Conservation (phyloP, 2,113 vertebrate genomes). For the Cinclus cinclus region DNA sequence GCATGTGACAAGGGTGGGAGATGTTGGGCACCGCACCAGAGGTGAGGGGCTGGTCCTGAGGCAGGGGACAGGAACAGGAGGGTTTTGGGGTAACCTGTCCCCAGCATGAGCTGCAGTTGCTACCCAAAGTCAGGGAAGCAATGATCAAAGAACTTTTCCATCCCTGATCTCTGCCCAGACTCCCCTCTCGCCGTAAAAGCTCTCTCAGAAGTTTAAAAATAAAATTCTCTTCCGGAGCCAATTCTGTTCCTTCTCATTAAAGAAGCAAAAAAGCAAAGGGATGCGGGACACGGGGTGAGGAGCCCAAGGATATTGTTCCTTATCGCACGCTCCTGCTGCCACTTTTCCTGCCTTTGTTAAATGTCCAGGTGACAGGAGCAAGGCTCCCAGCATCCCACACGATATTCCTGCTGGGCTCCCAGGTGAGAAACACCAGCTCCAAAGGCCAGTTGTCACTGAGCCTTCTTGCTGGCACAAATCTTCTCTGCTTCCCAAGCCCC, state of each 20-base stretch:
- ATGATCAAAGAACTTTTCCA: background rate
- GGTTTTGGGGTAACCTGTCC: background rate
- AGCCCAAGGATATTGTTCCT: constrained; percentile 15
- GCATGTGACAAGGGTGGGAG: background rate
- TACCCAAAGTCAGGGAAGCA: accelerated
- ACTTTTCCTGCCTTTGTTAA: constrained; percentile 47
- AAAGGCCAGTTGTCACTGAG: accelerated
- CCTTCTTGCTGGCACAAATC: background rate
- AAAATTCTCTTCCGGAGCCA: background rate
- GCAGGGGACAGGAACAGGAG: background rate
- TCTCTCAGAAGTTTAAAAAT: constrained; percentile 40
- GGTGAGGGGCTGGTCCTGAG: background rate
- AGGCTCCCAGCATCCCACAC: background rate
- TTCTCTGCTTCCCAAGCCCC: background rate
- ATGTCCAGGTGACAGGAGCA: accelerated
- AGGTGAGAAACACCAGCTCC: background rate
- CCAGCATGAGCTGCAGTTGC: accelerated
- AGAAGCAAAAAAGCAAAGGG: background rate
- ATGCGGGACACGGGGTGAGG: accelerated
- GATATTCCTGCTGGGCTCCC: background rate
- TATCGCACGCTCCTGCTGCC: background rate
- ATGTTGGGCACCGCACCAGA: background rate
- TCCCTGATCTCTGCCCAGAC: background rate
- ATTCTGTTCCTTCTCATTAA: background rate
- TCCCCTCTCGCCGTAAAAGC: background rate